Evolutionary conservation across 2,797 vertebrate genomes (phyloP), one percentile per base, ranked within the genome.

Genomic region (Sciurus vulgaris): DNA sequence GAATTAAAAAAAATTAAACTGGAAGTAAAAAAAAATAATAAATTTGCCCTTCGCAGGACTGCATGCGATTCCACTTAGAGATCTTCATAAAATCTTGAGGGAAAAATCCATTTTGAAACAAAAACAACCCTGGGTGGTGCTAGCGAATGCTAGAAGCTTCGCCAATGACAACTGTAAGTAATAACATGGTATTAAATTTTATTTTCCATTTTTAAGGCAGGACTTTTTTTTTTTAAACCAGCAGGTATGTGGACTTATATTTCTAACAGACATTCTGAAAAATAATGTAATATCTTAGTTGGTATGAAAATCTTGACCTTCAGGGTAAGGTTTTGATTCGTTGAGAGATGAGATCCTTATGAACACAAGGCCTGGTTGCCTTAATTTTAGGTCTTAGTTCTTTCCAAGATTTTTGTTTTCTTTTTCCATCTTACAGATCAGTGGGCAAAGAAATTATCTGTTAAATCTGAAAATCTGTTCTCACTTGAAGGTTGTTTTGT

Each of bases 201-300:
- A 90, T 97, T 97, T 98, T 96, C 90, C 94, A 51, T 79, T 97
- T 97, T 97, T 96, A 94, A 97, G 84, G 90, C 59, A 7, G 15
- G 38, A 63, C 49, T 95, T 96, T 87, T 14, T 11, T 97, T 89
- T 26, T 3, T 49, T 3, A 44, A 96, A 54, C 28, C 89, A 97
- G 63, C 79, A 96, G 97, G 95, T 96, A 97, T 95, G 86, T 86
- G 12, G 56, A 77, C 79, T 88, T 94, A 54, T 88, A 96, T 94
- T 95, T 95, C 89, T 94, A 96, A 76, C 70, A 97, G 94, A 94
- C 91, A 72, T 93, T 74, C 72, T 94, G 83, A 35, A 90, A 85
- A 85, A 85, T 81, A 86, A 44, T 0, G 1, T 77, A 63, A 70
- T 86, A 74, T 93, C 56, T 97, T 96, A 86, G 76, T 94, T 91